These are phyloP conservation scores for Seira ritae DNA, from an alignment of 2,888 invertebrate genomes.

Conservation along the genomic window DNA sequence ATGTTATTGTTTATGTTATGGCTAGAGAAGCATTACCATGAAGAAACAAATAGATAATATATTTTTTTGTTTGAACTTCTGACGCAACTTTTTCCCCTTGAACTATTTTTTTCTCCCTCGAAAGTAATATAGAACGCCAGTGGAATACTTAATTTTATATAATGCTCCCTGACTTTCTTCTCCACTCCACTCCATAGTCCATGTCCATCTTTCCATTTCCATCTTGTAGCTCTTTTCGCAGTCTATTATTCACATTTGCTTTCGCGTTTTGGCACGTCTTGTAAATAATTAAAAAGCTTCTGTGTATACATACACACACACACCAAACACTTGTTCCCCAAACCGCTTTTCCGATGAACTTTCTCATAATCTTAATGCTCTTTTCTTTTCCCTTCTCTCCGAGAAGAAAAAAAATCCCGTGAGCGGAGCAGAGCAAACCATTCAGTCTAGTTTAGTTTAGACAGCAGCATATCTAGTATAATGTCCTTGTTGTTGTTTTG, in stretches of 20 bases:
- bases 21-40: too few relatives aligned
- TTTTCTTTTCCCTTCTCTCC: too few relatives aligned
- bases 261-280: constrained; percentile 38
- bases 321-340: background rate
- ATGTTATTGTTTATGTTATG: too few relatives aligned
- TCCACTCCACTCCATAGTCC: constrained; percentile 27
- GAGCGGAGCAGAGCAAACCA: too few relatives aligned
- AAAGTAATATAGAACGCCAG: constrained; percentile 26
- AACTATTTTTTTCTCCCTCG: too few relatives aligned
- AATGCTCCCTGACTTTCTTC: too few relatives aligned
- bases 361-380: constrained; percentile 36
- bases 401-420: too few relatives aligned
- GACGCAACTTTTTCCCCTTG: constrained; percentile 4
- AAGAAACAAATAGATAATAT: too few relatives aligned
- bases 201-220: background rate
- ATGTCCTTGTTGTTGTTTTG: too few relatives aligned
- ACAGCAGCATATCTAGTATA: too few relatives aligned
- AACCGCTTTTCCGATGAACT: constrained; percentile 15
- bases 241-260: constrained; percentile 38
- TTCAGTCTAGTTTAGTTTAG: too few relatives aligned
- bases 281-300: constrained; percentile 49
- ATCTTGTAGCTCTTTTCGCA: background rate
- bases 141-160: constrained; percentile 35
- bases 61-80: too few relatives aligned
- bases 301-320: background rate